A percentile compares a stretch with the other conserved stretches of the same genome.
These are phyloP conservation scores for Taurulus bubalis DNA, from an alignment of 2,113 vertebrate species.

Conservation along the genomic window DNA sequence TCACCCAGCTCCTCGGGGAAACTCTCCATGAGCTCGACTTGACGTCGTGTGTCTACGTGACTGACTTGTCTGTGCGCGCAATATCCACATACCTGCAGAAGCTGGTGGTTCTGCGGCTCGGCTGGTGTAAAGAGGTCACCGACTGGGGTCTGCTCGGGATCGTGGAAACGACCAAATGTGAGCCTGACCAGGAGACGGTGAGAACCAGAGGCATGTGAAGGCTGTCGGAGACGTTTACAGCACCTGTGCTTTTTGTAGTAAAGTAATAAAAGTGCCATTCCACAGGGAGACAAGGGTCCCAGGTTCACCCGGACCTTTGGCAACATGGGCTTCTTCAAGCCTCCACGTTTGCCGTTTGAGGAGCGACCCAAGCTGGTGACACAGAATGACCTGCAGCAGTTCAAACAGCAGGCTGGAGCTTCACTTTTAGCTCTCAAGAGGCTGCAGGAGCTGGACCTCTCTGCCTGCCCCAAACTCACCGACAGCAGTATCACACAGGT, in stretches of 20 bases:
- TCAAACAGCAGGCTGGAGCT: slow-evolving; percentile 66
- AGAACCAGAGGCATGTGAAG: slow-evolving; percentile 16
- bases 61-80: slow-evolving; percentile 81
- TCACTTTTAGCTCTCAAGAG: slow-evolving; percentile 80
- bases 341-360: slow-evolving; percentile 72
- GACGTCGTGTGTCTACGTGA: slow-evolving; percentile 85
- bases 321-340: slow-evolving; percentile 86
- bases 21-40: slow-evolving; percentile 85
- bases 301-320: slow-evolving; percentile 85
- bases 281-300: slow-evolving; percentile 77
- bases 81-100: slow-evolving; percentile 81
- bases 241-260: neutral
- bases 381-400: slow-evolving; percentile 70
- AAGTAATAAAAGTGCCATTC: neutral
- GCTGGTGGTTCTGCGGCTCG: slow-evolving; percentile 84
- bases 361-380: slow-evolving; percentile 76
- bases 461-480: slow-evolving; percentile 86
- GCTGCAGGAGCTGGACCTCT: slow-evolving; percentile 87
- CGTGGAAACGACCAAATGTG: slow-evolving; percentile 60
- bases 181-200: slow-evolving; percentile 66
- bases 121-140: slow-evolving; percentile 86
- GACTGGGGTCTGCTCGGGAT: slow-evolving; percentile 89
- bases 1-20: slow-evolving; percentile 74
- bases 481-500: slow-evolving; percentile 89
- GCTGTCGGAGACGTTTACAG: neutral